A percentile compares a stretch with the other conserved stretches of the same genome.
Conservation (phyloP, 2,797 vertebrate species). For the Hippopotamyrus pictus region DNA sequence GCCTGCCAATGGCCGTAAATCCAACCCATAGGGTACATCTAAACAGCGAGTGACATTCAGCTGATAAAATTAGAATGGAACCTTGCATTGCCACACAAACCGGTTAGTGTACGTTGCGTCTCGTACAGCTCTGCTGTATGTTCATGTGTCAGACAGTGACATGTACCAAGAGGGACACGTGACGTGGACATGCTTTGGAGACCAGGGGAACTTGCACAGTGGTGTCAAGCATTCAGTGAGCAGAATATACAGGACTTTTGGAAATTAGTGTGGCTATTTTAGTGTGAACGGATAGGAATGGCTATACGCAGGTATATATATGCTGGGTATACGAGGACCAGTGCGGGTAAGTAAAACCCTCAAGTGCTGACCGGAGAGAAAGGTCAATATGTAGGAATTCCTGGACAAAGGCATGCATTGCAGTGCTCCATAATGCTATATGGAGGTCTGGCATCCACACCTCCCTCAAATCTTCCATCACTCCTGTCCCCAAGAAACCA, state of each 20-base stretch:
- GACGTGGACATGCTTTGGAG: not conserved
- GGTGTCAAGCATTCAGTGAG: not conserved
- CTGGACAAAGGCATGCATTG: not conserved
- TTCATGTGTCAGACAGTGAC: not conserved
- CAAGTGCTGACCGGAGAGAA: not conserved
- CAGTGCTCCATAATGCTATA: not conserved
- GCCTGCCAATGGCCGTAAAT: not conserved
- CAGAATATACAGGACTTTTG: not conserved
- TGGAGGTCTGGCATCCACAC: not conserved
- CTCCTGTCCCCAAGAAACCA: not conserved
- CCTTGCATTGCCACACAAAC: not conserved
- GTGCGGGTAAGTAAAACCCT: not conserved
- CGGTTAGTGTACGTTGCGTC: not conserved
- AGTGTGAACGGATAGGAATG: not conserved
- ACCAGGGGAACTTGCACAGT: not conserved
- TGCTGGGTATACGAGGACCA: not conserved
- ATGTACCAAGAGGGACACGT: not conserved
- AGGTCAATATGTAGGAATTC: not conserved
- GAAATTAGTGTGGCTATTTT: not conserved
- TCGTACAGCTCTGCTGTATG: not conserved
- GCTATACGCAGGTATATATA: not conserved
- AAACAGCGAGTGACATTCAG: not conserved
- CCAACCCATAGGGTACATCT: not conserved
- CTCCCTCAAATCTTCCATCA: not conserved
- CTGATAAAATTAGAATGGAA: not conserved